Percentiles rank a stretch among this genome's conserved stretches.
phyloP scores from a whole-genome alignment of 2,888 invertebrate species.

The Seira musarum region DNA sequence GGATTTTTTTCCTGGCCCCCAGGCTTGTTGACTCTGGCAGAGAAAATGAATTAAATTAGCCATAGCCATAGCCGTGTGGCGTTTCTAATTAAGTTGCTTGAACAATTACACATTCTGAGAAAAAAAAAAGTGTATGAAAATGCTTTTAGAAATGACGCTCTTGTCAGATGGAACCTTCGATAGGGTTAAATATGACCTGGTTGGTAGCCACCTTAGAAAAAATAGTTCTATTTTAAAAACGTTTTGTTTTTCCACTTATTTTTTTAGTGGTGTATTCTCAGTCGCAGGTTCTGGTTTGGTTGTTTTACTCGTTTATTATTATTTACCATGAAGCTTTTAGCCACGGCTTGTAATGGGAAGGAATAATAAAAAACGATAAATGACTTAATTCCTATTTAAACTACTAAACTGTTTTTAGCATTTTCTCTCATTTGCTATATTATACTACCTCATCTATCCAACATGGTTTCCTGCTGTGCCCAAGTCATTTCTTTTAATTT shows the following conservation, averaged over 20 bases:
- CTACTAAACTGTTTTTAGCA: constrained; percentile 32
- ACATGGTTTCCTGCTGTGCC: background rate
- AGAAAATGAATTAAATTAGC: constrained; percentile 52
- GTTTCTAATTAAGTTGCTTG: constrained; percentile 56
- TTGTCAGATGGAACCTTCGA: constrained; percentile 49
- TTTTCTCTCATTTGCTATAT: background rate
- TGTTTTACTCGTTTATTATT: constrained; percentile 4
- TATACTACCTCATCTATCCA: no score
- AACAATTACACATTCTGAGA: constrained; percentile 51
- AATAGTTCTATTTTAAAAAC: background rate
- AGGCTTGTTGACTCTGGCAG: constrained; percentile 17
- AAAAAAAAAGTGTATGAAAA: constrained; percentile 20
- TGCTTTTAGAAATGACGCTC: constrained; percentile 39
- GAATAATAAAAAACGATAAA: constrained; percentile 37
- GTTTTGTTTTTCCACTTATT: constrained; percentile 27
- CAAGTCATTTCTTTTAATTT: background rate
- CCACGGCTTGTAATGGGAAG: background rate
- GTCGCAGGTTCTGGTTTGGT: no score
- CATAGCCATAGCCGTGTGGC: no score
- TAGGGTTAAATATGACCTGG: constrained; percentile 52
- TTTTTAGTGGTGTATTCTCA: no score
- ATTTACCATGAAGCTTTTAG: constrained; percentile 13
- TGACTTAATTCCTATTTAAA: constrained; percentile 54
- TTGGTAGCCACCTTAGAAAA: constrained; percentile 16
- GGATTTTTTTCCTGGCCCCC: constrained; percentile 12